These are phyloP conservation scores for Maconellicoccus hirsutus DNA, from an alignment of 1,140 invertebrate species.

Conservation along the genomic window DNA sequence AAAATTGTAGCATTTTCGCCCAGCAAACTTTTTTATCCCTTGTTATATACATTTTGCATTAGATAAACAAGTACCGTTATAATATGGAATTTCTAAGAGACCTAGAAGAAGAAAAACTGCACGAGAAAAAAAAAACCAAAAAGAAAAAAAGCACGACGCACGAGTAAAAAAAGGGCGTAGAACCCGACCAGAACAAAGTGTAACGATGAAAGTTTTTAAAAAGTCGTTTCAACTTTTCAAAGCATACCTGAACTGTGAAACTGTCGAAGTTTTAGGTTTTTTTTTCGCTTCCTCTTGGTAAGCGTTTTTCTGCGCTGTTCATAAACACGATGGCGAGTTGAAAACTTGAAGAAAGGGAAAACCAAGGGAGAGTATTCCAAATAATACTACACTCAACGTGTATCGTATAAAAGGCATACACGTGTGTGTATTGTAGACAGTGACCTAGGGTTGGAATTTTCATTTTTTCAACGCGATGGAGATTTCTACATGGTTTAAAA, in stretches of 20 bases:
- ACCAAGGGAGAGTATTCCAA: background rate
- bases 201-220: constrained; percentile 9
- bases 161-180: background rate
- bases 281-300: background rate
- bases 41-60: background rate
- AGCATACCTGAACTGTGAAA: constrained; percentile 3
- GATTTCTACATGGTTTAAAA: no score
- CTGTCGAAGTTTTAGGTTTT: background rate
- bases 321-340: background rate
- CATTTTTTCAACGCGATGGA: background rate
- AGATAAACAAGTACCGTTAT: constrained; percentile 9
- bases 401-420: no score
- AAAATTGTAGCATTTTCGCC: background rate
- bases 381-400: background rate
- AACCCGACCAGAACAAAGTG: background rate
- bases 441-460: background rate
- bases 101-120: background rate
- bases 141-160: background rate
- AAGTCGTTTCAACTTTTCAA: background rate
- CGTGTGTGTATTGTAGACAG: background rate
- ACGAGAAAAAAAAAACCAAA: background rate
- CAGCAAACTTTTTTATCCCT: background rate
- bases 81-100: constrained; percentile 1
- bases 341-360: background rate
- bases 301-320: background rate